phyloP scores from a whole-genome alignment of 92 coral and sea anemone genomes.

The Paramuricea clavata region DNA sequence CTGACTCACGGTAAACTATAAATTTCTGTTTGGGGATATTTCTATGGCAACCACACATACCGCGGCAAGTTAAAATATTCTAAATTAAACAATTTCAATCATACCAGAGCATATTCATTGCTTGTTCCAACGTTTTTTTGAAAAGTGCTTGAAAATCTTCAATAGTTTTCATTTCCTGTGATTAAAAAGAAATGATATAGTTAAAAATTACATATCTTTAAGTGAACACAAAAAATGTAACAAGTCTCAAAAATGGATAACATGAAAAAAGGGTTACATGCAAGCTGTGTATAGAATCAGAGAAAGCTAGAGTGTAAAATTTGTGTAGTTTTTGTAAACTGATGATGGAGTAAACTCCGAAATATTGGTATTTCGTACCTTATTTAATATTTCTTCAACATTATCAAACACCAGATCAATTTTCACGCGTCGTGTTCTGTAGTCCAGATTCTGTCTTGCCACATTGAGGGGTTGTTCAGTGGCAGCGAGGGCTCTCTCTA shows the following conservation, averaged over 20 bases:
- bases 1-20: neutral
- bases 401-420: conserved; percentile 94
- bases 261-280: neutral
- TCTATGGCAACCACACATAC: neutral
- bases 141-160: conserved; percentile 89
- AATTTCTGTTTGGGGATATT: neutral
- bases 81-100: neutral
- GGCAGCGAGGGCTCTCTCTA: conserved; percentile 94
- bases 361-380: conserved; percentile 61
- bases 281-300: neutral
- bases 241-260: neutral
- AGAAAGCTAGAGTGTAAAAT: neutral
- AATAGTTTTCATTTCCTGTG: conserved; percentile 90
- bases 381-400: conserved; percentile 85
- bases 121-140: conserved; percentile 92
- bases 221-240: neutral
- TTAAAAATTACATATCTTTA: neutral
- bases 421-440: conserved; percentile 88
- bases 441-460: conserved; percentile 86
- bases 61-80: neutral
- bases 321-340: too few species aligned
- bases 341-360: neutral
- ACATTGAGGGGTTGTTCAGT: conserved; percentile 92
- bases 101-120: conserved; percentile 91
- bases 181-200: neutral